These are phyloP conservation scores for Prochilodus magdalenae DNA, from an alignment of 2,113 vertebrate species.

Conservation along the genomic window DNA sequence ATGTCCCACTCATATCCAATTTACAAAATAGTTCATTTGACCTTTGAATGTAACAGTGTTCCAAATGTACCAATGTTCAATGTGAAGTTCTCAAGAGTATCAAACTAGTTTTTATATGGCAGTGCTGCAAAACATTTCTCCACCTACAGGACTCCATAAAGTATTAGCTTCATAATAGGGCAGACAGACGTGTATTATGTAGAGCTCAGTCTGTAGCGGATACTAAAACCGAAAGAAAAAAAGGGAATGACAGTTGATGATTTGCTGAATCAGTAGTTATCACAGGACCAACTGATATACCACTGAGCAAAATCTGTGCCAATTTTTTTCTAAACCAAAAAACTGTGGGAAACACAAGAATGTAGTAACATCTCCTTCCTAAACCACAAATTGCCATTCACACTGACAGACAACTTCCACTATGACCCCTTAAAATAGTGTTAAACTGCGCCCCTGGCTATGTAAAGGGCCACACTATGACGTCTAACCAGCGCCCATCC, in stretches of 20 bases:
- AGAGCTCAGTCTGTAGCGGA: background rate
- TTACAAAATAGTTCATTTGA: too few species aligned
- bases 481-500: conserved; percentile 8
- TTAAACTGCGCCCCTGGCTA: conserved; percentile 1
- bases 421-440: conserved; percentile 29
- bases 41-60: too few species aligned
- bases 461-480: conserved; percentile 29
- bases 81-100: too few species aligned
- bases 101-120: too few species aligned
- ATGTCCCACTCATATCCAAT: too few species aligned
- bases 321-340: background rate
- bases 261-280: background rate
- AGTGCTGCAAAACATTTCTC: background rate
- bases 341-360: background rate
- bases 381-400: conserved; percentile 27
- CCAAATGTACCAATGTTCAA: too few species aligned
- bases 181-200: background rate
- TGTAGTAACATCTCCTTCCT: conserved; percentile 40
- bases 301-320: background rate
- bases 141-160: too few species aligned
- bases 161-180: background rate
- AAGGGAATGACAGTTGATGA: background rate
- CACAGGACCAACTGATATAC: background rate
- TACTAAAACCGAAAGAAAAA: background rate
- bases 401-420: conserved; percentile 23